Base-by-base conservation (phyloP, 2,797 vertebrate genomes). In the Peromyscus eremicus region DNA sequence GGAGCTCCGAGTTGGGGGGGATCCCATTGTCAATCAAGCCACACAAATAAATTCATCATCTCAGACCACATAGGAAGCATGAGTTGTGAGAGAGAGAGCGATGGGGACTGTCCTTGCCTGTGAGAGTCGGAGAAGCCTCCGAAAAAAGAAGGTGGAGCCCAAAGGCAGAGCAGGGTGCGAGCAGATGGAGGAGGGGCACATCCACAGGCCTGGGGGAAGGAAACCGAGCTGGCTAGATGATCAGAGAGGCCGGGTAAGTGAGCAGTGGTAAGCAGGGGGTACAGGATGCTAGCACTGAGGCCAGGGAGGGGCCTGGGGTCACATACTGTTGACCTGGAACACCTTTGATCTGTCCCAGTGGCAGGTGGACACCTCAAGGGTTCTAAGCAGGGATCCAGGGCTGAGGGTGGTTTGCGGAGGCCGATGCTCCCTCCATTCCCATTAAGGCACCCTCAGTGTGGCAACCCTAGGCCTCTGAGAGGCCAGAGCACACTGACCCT, bases 361-460 rank as follows among this genome's bases (percentile, higher is more conserved):
- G 32, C 88, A 75, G 70, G 21, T 66, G 62, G 34, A 17, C 2
- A 21, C 2, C 14, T 89, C 0, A 10, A 6, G 40, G 25, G 32
- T 27, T 83, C 16, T 37, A 43, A 75, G n/a, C 10, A 57, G 70
- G 34, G 29, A 64, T 52, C 70, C 21, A 2, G 27, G 55, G 25
- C 52, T 34, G 68, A 40, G 23, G 21, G 10, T 66, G 46, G 11
- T 16, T 1, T 68, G 55, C 75, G 68, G 49, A 17, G 0, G 19
- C 12, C 5, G 2, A 6, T n/a, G 29, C 11, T 19, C 13, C 25
- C 1, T 62, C 25, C 60, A 0, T n/a, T 23, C 21, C 9, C 0
- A 0, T 75, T 46, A 71, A 16, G 43, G 77, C 2, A 6, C 27
- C 68, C 62, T 37, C 70, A 9, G 11, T 21, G n/a, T 29, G 70